Evolutionary conservation across 2,113 vertebrate genomes (phyloP), one percentile per base, ranked within the genome.

Genomic region (Zapus hudsonius): DNA sequence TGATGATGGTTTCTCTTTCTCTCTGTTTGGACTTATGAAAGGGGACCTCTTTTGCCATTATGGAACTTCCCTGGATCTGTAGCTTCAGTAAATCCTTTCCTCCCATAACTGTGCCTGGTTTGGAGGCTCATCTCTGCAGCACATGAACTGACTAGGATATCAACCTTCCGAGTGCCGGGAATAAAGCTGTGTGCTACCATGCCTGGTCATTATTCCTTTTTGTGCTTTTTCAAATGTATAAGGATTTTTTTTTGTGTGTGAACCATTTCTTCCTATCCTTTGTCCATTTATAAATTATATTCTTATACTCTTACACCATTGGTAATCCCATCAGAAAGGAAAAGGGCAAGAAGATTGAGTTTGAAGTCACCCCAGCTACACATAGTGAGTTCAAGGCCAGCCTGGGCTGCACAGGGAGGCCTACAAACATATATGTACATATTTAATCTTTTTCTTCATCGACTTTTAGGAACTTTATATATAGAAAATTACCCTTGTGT

Each of bases 221-320:
- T 86, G 11, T 8, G 63, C 69, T 25, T 88, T 92, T 86, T 52
- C 52, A 90, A 87, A 86, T 91, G 36, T 42, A 74, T 87, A 86
- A 83, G 42, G 87, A 31, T 33, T 31, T 64, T 20, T 40, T 63
- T 87, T 52, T 20, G 69, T 79, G 80, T 69, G 42, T 87, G 29
- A 79, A 64, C 47, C 83, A 0, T 59, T 93, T 92, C 66, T 81
- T 88, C 22, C 67, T 73, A 76, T 66, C 7, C 23, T 90, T 78
- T 90, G 33, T 2, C 27, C 15, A 72, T 76, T 75, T 92, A 59
- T 9, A 81, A 86, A 78, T n/a, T 79, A 29, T 89, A 52, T 13
- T 76, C 23, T 57, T 91, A n/a, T n/a, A n/a, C n/a, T n/a, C n/a
- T n/a, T n/a, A n/a, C n/a, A n/a, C n/a, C 33, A 3, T 19, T 64